Conservation (phyloP, 1,140 invertebrate species). For the Drosophila pseudoananassae region DNA sequence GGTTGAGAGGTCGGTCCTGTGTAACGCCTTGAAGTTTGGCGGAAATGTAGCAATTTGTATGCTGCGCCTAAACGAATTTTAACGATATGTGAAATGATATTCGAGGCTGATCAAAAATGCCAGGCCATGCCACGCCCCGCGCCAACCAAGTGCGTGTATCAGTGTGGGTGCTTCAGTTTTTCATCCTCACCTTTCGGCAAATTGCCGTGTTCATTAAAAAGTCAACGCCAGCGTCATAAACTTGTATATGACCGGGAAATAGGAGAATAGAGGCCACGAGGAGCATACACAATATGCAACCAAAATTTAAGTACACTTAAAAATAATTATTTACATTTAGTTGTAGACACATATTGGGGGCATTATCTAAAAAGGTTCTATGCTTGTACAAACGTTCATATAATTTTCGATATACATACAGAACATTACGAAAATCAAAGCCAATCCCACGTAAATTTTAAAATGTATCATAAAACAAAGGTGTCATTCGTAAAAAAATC, state of each 20-base stretch:
- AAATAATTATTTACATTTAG: conserved; percentile 22
- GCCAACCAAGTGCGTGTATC: conserved; percentile 1
- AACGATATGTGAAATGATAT: conserved; percentile 83
- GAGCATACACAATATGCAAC: conserved; percentile 50
- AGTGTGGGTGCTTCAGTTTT: conserved; percentile 13
- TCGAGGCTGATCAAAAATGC: conserved; percentile 79
- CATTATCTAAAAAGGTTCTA: no score
- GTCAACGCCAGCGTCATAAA: conserved; percentile 74
- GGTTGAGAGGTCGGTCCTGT: neutral
- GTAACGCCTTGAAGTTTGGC: conserved; percentile 63
- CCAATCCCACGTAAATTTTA: neutral
- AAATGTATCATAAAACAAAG: no score
- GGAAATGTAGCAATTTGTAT: conserved; percentile 83
- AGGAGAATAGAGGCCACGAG: conserved; percentile 17
- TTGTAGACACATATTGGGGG: no score
- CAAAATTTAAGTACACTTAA: conserved; percentile 36
- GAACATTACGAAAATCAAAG: no score
- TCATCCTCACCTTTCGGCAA: conserved; percentile 70
- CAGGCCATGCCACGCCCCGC: conserved; percentile 34
- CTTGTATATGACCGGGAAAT: conserved; percentile 37
- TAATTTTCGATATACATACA: no score
- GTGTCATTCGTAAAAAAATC: no score
- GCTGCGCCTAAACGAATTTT: conserved; percentile 81
- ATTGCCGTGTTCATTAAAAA: conserved; percentile 81
- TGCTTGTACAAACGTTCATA: no score